phyloP scores from a whole-genome alignment of 2,888 invertebrate genomes.

The Agrotis puta region DNA sequence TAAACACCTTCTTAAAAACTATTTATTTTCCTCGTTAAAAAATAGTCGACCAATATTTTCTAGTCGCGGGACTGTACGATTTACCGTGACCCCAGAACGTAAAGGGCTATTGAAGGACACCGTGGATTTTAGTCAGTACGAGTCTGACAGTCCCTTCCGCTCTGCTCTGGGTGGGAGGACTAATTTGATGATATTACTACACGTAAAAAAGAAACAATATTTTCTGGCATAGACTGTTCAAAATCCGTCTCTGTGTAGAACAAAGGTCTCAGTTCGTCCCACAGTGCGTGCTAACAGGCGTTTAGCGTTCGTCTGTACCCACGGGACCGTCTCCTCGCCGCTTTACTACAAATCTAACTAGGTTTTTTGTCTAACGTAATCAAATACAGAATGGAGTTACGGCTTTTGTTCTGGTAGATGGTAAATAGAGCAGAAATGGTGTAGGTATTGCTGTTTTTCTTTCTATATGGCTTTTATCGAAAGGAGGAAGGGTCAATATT shows the following conservation, averaged over 20 bases:
- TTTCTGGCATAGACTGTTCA: not conserved
- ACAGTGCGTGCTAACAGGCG: constrained; percentile 91
- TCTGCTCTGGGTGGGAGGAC: too few species aligned
- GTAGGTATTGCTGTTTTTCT: constrained; percentile 2
- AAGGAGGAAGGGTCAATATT: too few species aligned
- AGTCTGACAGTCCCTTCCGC: too few species aligned
- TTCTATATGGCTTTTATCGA: not conserved
- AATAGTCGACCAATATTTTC: too few species aligned
- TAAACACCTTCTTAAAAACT: too few species aligned
- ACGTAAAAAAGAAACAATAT: too few species aligned
- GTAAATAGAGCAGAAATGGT: not conserved
- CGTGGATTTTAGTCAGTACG: too few species aligned
- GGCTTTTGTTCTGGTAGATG: constrained; percentile 31
- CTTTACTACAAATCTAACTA: constrained; percentile 86
- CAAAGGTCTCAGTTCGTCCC: constrained; percentile 71
- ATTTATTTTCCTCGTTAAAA: too few species aligned
- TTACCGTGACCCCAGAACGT: too few species aligned
- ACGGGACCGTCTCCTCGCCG: constrained; percentile 75
- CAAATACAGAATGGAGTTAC: constrained; percentile 66
- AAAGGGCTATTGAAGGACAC: too few species aligned
- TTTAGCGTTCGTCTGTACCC: constrained; percentile 84
- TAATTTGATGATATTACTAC: too few species aligned
- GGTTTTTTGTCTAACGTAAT: constrained; percentile 74
- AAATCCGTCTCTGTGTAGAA: constrained; percentile 65
- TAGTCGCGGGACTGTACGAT: too few species aligned